Evolutionary conservation across 2,888 invertebrate species (phyloP).

Genomic region (Scrobipalpa costella): DNA sequence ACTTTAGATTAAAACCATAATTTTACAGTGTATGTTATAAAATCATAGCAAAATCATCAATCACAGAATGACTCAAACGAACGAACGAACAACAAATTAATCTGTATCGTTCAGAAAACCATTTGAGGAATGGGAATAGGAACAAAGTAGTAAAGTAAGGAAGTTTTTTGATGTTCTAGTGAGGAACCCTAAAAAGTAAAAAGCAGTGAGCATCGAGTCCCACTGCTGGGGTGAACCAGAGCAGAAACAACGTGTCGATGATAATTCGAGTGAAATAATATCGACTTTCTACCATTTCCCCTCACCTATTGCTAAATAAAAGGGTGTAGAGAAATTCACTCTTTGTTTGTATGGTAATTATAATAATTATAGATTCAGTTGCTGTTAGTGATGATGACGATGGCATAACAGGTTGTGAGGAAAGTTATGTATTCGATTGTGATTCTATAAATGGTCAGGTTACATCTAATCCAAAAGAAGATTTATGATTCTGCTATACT

Average conservation of each 20-base stretch:
- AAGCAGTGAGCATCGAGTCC: conserved; percentile 12
- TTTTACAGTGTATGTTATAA: too few species aligned
- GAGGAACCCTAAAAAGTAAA: conserved; percentile 16
- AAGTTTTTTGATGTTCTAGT: too few species aligned
- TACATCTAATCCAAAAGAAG: neutral
- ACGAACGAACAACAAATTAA: too few species aligned
- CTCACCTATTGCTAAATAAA: neutral
- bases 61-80: too few species aligned
- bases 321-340: neutral
- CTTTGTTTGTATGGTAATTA: conserved; percentile 14
- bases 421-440: neutral
- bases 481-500: neutral
- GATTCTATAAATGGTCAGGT: neutral
- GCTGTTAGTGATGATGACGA: conserved; percentile 17
- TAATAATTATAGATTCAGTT: too few species aligned
- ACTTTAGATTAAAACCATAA: too few species aligned
- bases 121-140: too few species aligned
- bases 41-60: too few species aligned
- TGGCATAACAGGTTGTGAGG: neutral
- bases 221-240: conserved; percentile 33
- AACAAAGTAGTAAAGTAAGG: too few species aligned
- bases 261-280: conserved; percentile 17
- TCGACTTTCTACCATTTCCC: conserved; percentile 9
- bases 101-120: too few species aligned
- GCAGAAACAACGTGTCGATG: conserved; percentile 33